These are phyloP conservation scores for Tympanuchus pallidicinctus DNA, from an alignment of 2,113 vertebrate genomes.

Conservation along the genomic window DNA sequence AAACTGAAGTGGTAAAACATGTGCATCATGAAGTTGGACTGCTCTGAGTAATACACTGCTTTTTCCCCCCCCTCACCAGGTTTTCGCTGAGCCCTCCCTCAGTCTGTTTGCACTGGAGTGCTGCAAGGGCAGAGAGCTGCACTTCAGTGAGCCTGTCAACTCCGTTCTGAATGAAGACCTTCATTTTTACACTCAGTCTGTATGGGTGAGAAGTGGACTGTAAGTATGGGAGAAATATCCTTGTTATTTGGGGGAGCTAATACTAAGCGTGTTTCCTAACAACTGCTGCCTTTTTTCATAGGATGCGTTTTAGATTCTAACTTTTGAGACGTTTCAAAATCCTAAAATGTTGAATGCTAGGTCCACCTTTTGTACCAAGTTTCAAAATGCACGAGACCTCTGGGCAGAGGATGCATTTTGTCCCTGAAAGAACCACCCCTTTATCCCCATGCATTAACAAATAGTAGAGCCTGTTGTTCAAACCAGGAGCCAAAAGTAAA, in stretches of 20 bases:
- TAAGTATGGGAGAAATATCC: slow-evolving; percentile 70
- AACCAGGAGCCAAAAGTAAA: not conserved
- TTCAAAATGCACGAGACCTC: not conserved
- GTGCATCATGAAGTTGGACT: not conserved
- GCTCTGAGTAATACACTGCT: not conserved
- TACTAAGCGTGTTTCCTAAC: not conserved
- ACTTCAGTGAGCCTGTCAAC: slow-evolving; percentile 73
- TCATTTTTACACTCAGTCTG: slow-evolving; percentile 84
- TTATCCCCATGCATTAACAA: not conserved
- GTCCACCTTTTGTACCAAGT: not conserved
- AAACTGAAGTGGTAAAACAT: not conserved
- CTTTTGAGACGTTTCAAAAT: not conserved
- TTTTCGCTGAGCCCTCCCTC: slow-evolving; percentile 85
- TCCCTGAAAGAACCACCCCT: not conserved
- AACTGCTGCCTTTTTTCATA: not conserved
- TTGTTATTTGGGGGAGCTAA: not conserved
- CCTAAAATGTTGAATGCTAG: not conserved
- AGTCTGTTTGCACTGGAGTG: slow-evolving; percentile 85
- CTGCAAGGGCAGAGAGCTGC: slow-evolving; percentile 84
- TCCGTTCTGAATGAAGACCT: slow-evolving; percentile 79
- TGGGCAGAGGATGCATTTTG: not conserved
- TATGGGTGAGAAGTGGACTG: slow-evolving; percentile 85
- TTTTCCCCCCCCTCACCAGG: slow-evolving; percentile 53
- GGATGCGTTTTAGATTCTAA: not conserved
- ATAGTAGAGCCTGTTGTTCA: not conserved